Evolutionary conservation across 1,140 invertebrate genomes (phyloP), one percentile per base, ranked within the genome.

Genomic region (Cotesia vestalis): DNA sequence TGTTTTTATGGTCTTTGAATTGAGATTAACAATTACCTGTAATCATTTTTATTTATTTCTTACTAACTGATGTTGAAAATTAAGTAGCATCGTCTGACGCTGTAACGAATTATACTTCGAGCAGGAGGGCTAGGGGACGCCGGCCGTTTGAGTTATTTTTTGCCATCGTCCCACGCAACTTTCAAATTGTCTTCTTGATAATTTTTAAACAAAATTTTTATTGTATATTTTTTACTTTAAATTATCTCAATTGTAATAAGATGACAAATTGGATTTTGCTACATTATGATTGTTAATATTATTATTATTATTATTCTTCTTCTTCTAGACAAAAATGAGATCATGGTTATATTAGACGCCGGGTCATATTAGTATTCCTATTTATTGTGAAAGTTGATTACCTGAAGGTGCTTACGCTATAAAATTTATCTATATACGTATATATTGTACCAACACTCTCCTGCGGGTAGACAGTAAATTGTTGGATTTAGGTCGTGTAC

Each of bases 91-190:
- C 69, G 69, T 27, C 9, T 51, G 71, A 61, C 57, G 57, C 68
- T 71, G 57, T 63, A 77, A 75, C 17, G 27, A 51, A 11, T 62
- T 52, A 67, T 17, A 17, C 55, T 35, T 11, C n/a, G 60, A 9
- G 57, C 46, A 72, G 62, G 27, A 67, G 57, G 40, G 66, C 9
- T n/a, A 35, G 34, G 53, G 59, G 68, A 76, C 77, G 74, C 77
- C 76, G 77, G 77, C 78, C 79, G 78, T 69, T 61, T 73, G 75
- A 76, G 73, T 66, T 72, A 67, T 74, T 73, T 73, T 75, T 64
- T 66, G 66, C 69, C 64, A 52, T 74, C 73, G 66, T 66, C 69
- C 69, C 67, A 73, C 69, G 66, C 69, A 67, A 57, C 72, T 73
- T 71, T 74, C 11, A 55, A 67, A 67, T 55, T 52, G 66, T 35